These are phyloP conservation scores for Heteromormyrus szaboi DNA, from an alignment of 2,797 vertebrate genomes.

Conservation along the genomic window DNA sequence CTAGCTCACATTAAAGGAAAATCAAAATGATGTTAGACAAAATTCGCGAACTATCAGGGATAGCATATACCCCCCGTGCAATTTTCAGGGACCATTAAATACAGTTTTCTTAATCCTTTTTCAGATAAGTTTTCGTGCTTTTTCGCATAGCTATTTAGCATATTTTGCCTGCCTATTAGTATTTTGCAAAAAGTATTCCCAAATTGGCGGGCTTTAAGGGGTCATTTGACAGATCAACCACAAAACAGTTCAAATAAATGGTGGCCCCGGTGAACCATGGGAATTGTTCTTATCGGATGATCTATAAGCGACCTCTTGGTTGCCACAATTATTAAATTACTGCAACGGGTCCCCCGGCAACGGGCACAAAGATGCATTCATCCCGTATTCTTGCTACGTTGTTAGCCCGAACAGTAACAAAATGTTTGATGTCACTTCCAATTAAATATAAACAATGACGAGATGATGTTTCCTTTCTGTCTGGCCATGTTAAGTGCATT, in stretches of 20 bases:
- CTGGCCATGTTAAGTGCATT: slow-evolving; percentile 63
- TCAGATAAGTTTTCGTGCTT: not conserved
- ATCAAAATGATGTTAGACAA: not conserved
- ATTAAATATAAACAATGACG: slow-evolving; percentile 66
- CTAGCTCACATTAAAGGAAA: not conserved
- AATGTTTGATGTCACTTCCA: slow-evolving; percentile 69
- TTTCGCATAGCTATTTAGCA: not conserved
- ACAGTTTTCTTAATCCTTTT: not conserved
- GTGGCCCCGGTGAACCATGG: slow-evolving; percentile 52
- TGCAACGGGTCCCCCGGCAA: slow-evolving; percentile 52
- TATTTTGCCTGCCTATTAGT: not conserved
- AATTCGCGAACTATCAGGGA: not conserved
- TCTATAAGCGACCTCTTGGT: slow-evolving; percentile 75
- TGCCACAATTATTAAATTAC: slow-evolving; percentile 72
- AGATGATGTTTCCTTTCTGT: slow-evolving; percentile 61
- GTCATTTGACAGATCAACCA: slow-evolving; percentile 13
- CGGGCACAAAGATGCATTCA: slow-evolving; percentile 65
- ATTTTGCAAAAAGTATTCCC: not conserved
- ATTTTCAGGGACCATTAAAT: not conserved
- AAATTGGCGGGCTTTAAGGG: not conserved
- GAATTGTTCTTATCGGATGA: slow-evolving; percentile 62
- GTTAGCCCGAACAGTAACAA: slow-evolving; percentile 60
- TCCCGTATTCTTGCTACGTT: slow-evolving; percentile 53
- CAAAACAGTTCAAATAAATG: slow-evolving; percentile 8
- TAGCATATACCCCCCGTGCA: not conserved